Conservation (phyloP, 92 coral and sea anemone genomes). For the Epizoanthus stellaris region DNA sequence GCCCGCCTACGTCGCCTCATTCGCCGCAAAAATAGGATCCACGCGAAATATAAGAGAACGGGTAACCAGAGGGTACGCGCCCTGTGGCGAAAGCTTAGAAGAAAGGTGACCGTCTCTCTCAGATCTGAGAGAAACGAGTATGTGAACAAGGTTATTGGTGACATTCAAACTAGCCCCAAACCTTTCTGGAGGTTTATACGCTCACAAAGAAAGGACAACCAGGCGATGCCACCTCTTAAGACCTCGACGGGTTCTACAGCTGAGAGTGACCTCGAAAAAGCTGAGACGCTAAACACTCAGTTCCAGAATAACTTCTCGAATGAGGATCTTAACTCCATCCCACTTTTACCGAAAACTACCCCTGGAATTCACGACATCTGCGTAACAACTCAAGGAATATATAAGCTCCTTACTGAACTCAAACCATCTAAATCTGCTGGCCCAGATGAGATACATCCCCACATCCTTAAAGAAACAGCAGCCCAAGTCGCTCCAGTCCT, state of each 20-base stretch:
- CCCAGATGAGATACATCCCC: conserved; percentile 8
- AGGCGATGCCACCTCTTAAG: not conserved
- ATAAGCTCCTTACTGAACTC: too few species aligned
- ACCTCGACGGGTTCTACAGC: not conserved
- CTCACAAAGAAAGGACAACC: not conserved
- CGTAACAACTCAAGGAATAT: too few species aligned
- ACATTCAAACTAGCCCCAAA: conserved; percentile 1
- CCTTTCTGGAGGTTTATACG: not conserved
- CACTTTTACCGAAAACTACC: too few species aligned
- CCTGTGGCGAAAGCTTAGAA: not conserved
- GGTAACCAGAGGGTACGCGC: not conserved
- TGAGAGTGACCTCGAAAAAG: not conserved
- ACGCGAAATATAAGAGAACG: not conserved
- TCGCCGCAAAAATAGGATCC: not conserved
- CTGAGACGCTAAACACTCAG: not conserved
- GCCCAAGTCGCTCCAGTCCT: not conserved
- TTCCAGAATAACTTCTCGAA: not conserved
- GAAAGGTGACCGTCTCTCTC: not conserved
- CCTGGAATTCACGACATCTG: too few species aligned
- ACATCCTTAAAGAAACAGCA: not conserved
- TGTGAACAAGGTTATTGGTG: too few species aligned
- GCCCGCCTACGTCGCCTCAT: not conserved
- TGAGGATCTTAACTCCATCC: not conserved
- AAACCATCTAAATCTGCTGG: conserved; percentile 1
- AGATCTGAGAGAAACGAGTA: not conserved